Base-by-base conservation (phyloP, 2,797 vertebrate species). In the Leptatherina wallacei region DNA sequence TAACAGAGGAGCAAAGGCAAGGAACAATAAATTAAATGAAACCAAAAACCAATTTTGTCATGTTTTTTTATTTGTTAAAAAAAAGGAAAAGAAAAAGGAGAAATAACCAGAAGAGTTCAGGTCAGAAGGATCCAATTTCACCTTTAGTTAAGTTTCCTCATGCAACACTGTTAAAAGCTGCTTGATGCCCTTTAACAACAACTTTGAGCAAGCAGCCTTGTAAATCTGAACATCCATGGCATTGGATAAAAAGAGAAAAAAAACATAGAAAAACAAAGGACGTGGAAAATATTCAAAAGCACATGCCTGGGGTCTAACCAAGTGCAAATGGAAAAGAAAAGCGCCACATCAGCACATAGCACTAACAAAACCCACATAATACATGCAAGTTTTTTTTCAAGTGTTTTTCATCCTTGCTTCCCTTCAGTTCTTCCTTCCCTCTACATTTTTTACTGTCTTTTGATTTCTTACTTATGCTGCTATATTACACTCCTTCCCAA, bases 321-420 rank as follows among this genome's bases (percentile, higher is more conserved):
- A 91, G 88, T 80, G 83, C 90, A 88, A 92, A 88, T 90, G 93
- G 92, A 93, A 93, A 94, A 89, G 83, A 92, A 93, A 94, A 91
- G 77, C 49, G 67, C 85, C 55, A 56, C 83, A 88, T 94, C 93
- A 94, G 94, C 93, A 90, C 79, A 90, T 88, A 84, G 82, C 89
- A 85, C 79, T 77, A 83, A 85, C 91, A 85, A 88, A 91, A 84
- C 85, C 91, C 90, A 84, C 91, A 94, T 93, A 58, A 91, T 76
- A 87, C 71, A 78, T 78, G 83, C 82, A 64, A 84, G 62, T 6
- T 22, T 60, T 91, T 86, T 90, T 89, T 90, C 90, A 86, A 82
- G 73, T 85, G 74, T 81, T 89, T 88, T 83, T 84, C 73, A 60
- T 69, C 54, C 11, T 69, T 30, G 51, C 42, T 73, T 76, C 75